These are phyloP conservation scores for Napeogenes inachia DNA, from an alignment of 2,888 invertebrate genomes.

Conservation along the genomic window DNA sequence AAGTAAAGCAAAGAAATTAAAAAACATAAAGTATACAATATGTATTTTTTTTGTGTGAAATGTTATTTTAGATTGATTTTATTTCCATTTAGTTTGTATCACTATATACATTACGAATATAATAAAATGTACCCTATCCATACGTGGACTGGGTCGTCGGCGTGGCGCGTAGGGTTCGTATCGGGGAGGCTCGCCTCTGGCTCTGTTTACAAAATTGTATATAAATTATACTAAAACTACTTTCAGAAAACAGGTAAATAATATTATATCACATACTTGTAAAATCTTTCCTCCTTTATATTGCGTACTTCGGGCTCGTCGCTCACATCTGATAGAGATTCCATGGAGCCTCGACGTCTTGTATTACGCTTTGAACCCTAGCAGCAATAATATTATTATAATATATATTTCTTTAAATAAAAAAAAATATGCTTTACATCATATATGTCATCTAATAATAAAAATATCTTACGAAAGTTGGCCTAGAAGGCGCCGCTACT, in stretches of 20 bases:
- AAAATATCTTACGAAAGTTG: slow-evolving; percentile 25
- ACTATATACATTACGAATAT: too few relatives aligned
- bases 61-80: too few relatives aligned
- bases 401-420: not conserved
- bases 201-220: not conserved
- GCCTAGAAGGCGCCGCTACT: slow-evolving; percentile 68
- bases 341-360: slow-evolving; percentile 42
- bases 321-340: slow-evolving; percentile 63
- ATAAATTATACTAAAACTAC: not conserved
- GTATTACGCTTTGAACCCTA: slow-evolving; percentile 8
- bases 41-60: too few relatives aligned
- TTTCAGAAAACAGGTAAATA: not conserved
- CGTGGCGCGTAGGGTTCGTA: not conserved
- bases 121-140: not conserved
- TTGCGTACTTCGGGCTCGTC: slow-evolving; percentile 43
- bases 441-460: too few relatives aligned
- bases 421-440: too few relatives aligned
- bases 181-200: not conserved
- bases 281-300: slow-evolving; percentile 10
- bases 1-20: too few relatives aligned
- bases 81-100: too few relatives aligned
- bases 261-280: slow-evolving; percentile 3
- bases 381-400: not conserved
- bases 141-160: not conserved
- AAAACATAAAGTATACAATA: too few relatives aligned